Base-by-base conservation (phyloP, 2,888 invertebrate species). In the Pristionchus exspectatus region DNA sequence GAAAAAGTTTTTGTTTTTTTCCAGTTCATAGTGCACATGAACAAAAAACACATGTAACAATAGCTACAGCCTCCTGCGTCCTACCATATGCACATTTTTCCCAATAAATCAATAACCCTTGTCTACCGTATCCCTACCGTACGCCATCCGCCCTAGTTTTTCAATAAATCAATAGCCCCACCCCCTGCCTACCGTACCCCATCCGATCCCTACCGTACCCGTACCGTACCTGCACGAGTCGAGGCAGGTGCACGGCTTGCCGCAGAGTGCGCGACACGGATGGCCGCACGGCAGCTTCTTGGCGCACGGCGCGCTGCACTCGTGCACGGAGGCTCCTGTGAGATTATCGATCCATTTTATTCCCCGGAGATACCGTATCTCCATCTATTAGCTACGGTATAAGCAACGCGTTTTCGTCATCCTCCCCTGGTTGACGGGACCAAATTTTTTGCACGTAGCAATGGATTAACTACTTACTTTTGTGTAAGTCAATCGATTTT, bases 271-370 rank as follows among this genome's bases (percentile, higher is more conserved):
- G 5, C 90, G 91, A 90, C 95, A 95, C 10, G 91, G 91, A 90
- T 97, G 97, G 56, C 96, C 96, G 94, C 97, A 97, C 84, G 97
- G 96, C 90, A 97, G 96, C 21, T 94, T 92, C 87, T 96, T 96
- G 10, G 96, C 95, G 95, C 97, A 97, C 30, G 95, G 95, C 92
- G 96, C 56, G n/a, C 90, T 87, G 84, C 92, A 92, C 24, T 66
- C 30, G 50, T 92, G 95, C 59, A 18, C 33, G 7, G 30, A 30
- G 9, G 30, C 30, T 30, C 33, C 72, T 72, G 72, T 7, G 18
- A 21, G 12, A 72, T 33, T 33, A 33, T 30, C 18, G 18, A 72
- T 72, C 30, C 0, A 69, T 30, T 30, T 9, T n/a, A n/a, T n/a
- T 38, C 38, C 38, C 38, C 38, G 38, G 38, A 38, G 54, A 69